phyloP scores from a whole-genome alignment of 1,140 invertebrate species.

The Anoplophora glabripennis region DNA sequence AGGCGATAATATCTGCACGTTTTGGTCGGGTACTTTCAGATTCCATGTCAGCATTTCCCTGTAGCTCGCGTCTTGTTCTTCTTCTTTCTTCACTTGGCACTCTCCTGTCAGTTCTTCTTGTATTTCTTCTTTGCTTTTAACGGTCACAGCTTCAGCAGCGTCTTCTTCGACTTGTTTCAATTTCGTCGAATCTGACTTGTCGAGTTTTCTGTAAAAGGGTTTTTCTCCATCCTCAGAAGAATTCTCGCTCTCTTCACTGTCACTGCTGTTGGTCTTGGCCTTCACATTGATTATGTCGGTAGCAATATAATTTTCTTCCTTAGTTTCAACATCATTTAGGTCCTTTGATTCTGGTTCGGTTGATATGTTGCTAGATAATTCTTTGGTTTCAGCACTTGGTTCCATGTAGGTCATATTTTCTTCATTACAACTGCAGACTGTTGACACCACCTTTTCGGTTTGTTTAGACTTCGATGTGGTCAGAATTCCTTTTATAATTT shows the following conservation, averaged over 20 bases:
- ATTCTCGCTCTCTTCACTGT: conserved; percentile 5
- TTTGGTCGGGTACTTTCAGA: conserved; percentile 26
- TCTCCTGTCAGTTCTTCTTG: conserved; percentile 5
- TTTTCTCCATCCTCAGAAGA: conserved; percentile 1
- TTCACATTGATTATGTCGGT: not conserved
- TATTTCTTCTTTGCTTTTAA: conserved; percentile 24
- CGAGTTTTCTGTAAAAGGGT: conserved; percentile 5
- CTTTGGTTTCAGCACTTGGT: too few relatives aligned
- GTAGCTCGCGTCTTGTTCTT: conserved; percentile 22
- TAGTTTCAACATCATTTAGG: not conserved
- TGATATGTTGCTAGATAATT: too few relatives aligned
- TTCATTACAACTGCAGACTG: too few relatives aligned
- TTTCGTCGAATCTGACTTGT: conserved; percentile 1
- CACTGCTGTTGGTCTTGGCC: not conserved
- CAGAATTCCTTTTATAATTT: too few relatives aligned
- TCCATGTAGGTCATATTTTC: too few relatives aligned
- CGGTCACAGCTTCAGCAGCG: conserved; percentile 11
- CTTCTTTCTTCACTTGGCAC: not conserved
- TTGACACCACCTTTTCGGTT: too few relatives aligned
- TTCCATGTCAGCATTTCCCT: conserved; percentile 32
- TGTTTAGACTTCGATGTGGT: too few relatives aligned
- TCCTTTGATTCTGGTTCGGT: not conserved
- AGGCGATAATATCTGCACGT: conserved; percentile 27
- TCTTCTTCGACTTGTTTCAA: not conserved
- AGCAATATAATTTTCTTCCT: not conserved